Evolutionary conservation across 2,888 invertebrate genomes (phyloP).

Genomic region (Leptodirus hochenwartii): DNA sequence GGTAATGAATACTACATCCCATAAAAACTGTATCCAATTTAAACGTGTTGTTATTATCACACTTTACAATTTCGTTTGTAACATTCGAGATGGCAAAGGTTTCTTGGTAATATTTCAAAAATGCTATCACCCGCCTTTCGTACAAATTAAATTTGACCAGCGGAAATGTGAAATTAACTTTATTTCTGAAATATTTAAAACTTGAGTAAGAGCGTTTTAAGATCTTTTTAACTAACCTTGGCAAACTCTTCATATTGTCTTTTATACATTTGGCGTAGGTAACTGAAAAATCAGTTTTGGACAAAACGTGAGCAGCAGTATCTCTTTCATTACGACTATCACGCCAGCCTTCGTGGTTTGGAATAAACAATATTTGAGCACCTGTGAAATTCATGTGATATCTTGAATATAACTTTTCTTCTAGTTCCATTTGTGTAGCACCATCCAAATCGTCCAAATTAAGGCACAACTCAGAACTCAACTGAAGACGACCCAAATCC

Average conservation of each 20-base stretch:
- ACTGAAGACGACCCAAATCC: conserved; percentile 49
- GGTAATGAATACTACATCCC: no score
- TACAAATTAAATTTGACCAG: conserved; percentile 58
- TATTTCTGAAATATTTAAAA: conserved; percentile 35
- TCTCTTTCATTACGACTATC: conserved; percentile 49
- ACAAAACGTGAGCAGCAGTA: conserved; percentile 55
- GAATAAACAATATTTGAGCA: conserved; percentile 42
- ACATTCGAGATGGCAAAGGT: no score
- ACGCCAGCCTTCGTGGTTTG: conserved; percentile 54
- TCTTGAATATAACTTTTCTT: conserved; percentile 62
- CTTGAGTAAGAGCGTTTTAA: conserved; percentile 6
- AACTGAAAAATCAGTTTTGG: conserved; percentile 34
- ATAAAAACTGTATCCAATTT: no score
- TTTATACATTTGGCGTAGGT: conserved; percentile 21
- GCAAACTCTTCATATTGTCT: conserved; percentile 21
- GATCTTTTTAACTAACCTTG: conserved; percentile 17
- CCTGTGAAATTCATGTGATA: conserved; percentile 50
- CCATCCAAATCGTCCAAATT: conserved; percentile 47
- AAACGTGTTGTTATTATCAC: no score
- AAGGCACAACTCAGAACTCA: conserved; percentile 58
- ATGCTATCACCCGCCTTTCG: conserved; percentile 44
- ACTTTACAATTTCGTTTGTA: no score
- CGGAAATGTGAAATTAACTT: conserved; percentile 53
- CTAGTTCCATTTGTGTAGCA: conserved; percentile 65
- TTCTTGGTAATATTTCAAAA: no score